phyloP scores from a whole-genome alignment of 2,888 invertebrate genomes.

The Dexiosoma caninum region DNA sequence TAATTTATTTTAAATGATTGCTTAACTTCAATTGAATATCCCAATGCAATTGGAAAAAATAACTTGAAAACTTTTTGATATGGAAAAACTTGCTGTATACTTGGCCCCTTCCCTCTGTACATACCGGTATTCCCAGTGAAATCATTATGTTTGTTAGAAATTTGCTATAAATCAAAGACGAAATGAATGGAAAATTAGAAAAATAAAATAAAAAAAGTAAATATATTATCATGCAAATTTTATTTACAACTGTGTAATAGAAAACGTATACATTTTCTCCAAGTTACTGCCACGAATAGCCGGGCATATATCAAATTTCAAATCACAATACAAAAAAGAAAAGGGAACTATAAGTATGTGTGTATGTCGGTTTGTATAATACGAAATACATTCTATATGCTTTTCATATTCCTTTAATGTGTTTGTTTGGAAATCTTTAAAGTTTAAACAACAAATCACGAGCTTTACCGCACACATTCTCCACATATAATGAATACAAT shows the following conservation, averaged over 20 bases:
- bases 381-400: neutral
- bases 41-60: neutral
- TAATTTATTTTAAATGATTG: no score
- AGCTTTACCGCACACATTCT: conserved; percentile 63
- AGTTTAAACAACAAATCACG: conserved; percentile 62
- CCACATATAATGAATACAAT: conserved; percentile 40
- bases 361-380: neutral
- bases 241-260: conserved; percentile 65
- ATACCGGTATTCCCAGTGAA: conserved; percentile 49
- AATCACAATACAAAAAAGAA: conserved; percentile 59
- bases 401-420: neutral
- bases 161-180: conserved; percentile 57
- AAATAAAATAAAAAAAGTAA: conserved; percentile 24
- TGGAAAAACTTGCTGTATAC: neutral
- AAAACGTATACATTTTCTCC: conserved; percentile 38
- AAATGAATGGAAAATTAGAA: conserved; percentile 43
- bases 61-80: neutral
- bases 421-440: conserved; percentile 42
- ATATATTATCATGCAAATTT: conserved; percentile 66
- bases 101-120: no score
- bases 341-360: no score
- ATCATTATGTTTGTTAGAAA: conserved; percentile 58
- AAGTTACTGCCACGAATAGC: neutral
- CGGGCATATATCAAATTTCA: conserved; percentile 62
- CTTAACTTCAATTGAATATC: no score